Base-by-base conservation (phyloP, 2,113 vertebrate genomes). In the Pangasianodon hypophthalmus region DNA sequence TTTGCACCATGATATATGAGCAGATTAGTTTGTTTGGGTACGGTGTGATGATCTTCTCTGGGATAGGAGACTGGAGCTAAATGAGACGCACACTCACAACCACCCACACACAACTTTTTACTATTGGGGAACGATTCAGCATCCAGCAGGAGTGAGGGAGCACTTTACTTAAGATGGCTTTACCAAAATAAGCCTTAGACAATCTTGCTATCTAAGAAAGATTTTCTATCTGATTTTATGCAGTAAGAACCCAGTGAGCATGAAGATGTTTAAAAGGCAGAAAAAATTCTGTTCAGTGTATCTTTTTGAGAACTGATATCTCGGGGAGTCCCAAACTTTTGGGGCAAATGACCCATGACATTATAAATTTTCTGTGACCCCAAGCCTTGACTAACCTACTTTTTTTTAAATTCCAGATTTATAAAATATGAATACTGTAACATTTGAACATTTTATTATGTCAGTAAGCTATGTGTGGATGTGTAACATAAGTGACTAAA, bases 41-140 rank as follows among this genome's bases (percentile, higher is more conserved):
- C 11, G 29, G 82, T 62, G 56, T 77, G 67, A 41, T 50, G 67
- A 56, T 77, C 82, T 60, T 88, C 29, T 81, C 21, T 37, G 13
- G 18, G 16, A 52, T 21, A 7, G 11, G 44, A 88, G 58, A 48
- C 54, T 54, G 77, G 54, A 86, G 67, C 64, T 60, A 19, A 85
- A 26, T 32, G 48, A 60, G 37, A 75, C 32, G 13, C 29, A 54
- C 18, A 56, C 46, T 13, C 82, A 14, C 73, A 62, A n/a, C 54
- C 86, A 85, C 80, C 83, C 80, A 90, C 48, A 13, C 46, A 52
- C 75, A 67, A 58, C 13, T 14, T 37, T 56, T 32, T 82, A 82
- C 50, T 32, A 50, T 82, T 50, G 1, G 79, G 1, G 46, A 54
- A 82, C 10, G 79, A 54, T n/a, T 48, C 77, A 80, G 26, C 26